These are phyloP conservation scores for Coenobita brevimanus DNA, from an alignment of 1,140 invertebrate species.

Conservation along the genomic window DNA sequence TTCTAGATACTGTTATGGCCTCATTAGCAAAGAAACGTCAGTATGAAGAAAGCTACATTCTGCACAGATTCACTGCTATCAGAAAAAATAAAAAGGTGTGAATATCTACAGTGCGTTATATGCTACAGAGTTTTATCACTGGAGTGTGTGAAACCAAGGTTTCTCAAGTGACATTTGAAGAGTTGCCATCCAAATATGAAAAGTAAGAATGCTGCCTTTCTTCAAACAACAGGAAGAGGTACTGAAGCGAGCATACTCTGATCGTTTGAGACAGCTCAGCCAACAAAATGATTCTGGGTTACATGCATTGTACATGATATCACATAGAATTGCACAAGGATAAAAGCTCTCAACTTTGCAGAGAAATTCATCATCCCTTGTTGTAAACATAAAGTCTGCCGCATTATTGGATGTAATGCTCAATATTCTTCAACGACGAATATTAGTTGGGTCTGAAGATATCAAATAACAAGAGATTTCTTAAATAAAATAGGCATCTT, in stretches of 20 bases:
- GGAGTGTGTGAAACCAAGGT: slow-evolving; percentile 37
- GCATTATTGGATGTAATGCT: slow-evolving; percentile 13
- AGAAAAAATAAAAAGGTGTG: slow-evolving; percentile 7
- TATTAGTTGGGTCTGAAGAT: not conserved
- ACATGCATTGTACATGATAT: not conserved
- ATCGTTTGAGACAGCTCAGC: too few relatives aligned
- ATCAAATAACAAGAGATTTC: too few relatives aligned
- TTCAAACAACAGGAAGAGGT: slow-evolving; percentile 19
- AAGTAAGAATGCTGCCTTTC: not conserved
- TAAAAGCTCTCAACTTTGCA: slow-evolving; percentile 2
- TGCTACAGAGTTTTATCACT: too few relatives aligned
- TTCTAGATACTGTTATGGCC: slow-evolving; percentile 32
- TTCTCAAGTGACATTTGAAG: too few relatives aligned
- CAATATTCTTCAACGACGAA: slow-evolving; percentile 8
- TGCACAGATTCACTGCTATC: slow-evolving; percentile 38
- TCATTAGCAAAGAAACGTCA: slow-evolving; percentile 16
- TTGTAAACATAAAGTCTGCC: slow-evolving; percentile 4
- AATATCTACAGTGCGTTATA: slow-evolving; percentile 31
- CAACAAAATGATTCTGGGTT: too few relatives aligned
- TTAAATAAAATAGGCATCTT: too few relatives aligned
- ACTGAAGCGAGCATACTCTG: slow-evolving; percentile 20
- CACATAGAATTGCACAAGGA: slow-evolving; percentile 20
- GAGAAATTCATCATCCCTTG: not conserved
- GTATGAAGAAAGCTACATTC: slow-evolving; percentile 41
- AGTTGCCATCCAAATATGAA: too few relatives aligned